These are phyloP conservation scores for Avahi laniger DNA, from an alignment of 2,797 vertebrate species.

Conservation along the genomic window DNA sequence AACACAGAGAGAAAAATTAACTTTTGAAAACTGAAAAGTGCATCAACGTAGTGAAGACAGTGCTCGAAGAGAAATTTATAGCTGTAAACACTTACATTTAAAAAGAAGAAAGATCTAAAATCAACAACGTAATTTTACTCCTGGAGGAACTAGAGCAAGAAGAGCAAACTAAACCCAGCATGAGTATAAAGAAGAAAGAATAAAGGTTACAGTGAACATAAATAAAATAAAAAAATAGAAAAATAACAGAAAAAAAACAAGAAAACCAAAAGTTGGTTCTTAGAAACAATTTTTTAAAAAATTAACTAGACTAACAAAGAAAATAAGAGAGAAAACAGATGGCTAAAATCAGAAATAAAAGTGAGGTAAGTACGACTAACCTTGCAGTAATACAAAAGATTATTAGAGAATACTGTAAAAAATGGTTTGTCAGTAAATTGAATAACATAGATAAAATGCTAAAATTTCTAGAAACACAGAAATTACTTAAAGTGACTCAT, in stretches of 20 bases:
- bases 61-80: background rate
- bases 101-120: background rate
- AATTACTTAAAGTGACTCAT: background rate
- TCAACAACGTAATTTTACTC: background rate
- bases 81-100: background rate
- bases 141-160: background rate
- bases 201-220: background rate
- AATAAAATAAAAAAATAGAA: background rate
- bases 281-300: background rate
- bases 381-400: background rate
- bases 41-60: background rate
- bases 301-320: background rate
- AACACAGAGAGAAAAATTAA: background rate
- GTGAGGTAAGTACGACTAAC: background rate
- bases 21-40: background rate
- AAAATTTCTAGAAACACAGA: background rate
- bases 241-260: background rate
- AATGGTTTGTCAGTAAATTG: background rate
- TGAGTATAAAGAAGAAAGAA: background rate
- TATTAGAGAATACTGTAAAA: background rate
- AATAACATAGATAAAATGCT: background rate
- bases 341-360: background rate
- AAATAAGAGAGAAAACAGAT: background rate
- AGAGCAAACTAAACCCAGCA: background rate
- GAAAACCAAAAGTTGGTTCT: background rate